These are phyloP conservation scores for Nibea albiflora DNA, from an alignment of 2,113 vertebrate species.

Conservation along the genomic window DNA sequence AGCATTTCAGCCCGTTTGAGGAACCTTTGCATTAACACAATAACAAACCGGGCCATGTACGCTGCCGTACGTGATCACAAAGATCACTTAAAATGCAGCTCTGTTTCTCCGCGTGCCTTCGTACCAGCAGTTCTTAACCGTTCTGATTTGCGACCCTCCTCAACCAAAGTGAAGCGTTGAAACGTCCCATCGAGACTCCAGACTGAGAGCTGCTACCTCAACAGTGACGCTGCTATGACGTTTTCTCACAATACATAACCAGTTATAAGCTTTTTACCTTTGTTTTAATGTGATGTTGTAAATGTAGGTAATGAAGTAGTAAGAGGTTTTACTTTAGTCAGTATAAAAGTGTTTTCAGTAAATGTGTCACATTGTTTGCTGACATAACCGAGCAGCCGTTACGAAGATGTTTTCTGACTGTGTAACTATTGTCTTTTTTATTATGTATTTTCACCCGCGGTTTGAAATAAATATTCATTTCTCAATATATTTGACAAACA, in stretches of 20 bases:
- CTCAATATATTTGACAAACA: neutral
- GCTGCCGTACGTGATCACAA: too few relatives aligned
- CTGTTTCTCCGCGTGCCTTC: conserved; percentile 30
- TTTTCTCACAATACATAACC: neutral
- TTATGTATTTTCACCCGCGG: conserved; percentile 30
- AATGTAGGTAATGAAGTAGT: too few relatives aligned
- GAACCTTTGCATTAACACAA: too few relatives aligned
- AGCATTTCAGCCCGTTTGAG: too few relatives aligned
- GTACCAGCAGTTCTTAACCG: neutral
- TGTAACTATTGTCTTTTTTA: conserved; percentile 10
- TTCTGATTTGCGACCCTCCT: neutral
- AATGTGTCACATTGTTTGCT: neutral
- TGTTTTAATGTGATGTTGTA: neutral
- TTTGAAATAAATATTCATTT: conserved; percentile 45
- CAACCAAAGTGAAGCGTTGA: neutral
- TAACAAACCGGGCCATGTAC: too few relatives aligned
- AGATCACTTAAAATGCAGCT: neutral
- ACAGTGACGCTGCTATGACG: conserved; percentile 8
- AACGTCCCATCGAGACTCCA: neutral
- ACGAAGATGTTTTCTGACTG: neutral
- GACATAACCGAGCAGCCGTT: conserved; percentile 7
- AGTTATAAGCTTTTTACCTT: neutral
- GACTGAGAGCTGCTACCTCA: neutral
- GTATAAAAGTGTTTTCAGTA: neutral
- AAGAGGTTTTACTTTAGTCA: neutral